Percentiles rank a stretch among this genome's conserved stretches.
These are phyloP conservation scores for Hypotaenidia philippensis DNA, from an alignment of 2,797 vertebrate species.

Conservation along the genomic window DNA sequence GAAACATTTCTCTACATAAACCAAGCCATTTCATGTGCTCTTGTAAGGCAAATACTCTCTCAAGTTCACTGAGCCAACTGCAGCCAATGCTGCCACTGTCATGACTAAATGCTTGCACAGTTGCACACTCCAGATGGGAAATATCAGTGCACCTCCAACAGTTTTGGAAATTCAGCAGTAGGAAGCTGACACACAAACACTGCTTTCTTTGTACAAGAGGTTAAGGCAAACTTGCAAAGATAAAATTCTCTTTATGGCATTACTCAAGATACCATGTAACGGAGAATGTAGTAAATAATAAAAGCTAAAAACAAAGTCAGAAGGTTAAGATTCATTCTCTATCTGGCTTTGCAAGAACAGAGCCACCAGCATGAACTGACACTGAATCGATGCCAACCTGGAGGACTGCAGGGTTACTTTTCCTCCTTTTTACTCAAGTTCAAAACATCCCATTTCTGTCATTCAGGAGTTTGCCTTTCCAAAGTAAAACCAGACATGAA, in stretches of 20 bases:
- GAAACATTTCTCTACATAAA: background rate
- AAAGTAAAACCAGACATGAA: background rate
- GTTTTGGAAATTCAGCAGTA: background rate
- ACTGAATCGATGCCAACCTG: background rate
- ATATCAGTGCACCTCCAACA: background rate
- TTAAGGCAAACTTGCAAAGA: background rate
- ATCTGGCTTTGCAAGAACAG: background rate
- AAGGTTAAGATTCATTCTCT: background rate
- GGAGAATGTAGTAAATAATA: background rate
- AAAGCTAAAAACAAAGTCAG: background rate
- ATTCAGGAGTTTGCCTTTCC: background rate
- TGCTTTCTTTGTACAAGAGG: background rate
- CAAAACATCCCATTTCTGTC: background rate
- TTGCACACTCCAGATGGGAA: background rate
- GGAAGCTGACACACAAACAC: background rate
- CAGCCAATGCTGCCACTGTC: background rate
- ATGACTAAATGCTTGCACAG: background rate
- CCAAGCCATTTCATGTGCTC: background rate
- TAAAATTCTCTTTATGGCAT: background rate
- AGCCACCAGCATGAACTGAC: background rate
- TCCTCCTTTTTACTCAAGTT: background rate
- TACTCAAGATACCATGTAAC: background rate
- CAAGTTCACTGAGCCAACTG: background rate
- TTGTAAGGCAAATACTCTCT: background rate
- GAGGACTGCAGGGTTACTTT: background rate